Conservation (phyloP, 2,888 invertebrate species). For the Caprella mutica region DNA sequence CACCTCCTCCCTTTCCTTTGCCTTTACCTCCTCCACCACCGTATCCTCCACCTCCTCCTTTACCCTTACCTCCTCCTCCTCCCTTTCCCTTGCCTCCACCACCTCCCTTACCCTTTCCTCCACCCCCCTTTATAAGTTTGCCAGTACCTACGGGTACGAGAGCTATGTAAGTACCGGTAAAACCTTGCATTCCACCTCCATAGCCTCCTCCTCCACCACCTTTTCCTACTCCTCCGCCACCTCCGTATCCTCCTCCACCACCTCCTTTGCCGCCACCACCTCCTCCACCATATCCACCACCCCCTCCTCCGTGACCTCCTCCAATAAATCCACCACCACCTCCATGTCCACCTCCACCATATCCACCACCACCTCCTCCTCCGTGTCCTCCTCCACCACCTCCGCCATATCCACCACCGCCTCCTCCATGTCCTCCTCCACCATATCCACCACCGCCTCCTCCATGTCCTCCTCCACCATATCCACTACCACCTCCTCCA, state of each 20-base stretch:
- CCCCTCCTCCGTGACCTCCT: neutral
- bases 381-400: conserved; percentile 7
- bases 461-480: neutral
- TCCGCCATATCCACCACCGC: neutral
- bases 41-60: neutral
- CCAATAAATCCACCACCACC: neutral
- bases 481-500: neutral
- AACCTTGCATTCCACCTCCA: neutral
- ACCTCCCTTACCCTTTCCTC: neutral
- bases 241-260: neutral
- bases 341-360: neutral
- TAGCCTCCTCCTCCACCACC: neutral
- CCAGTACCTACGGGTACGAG: conserved; percentile 1
- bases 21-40: neutral
- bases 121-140: neutral
- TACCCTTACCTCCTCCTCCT: neutral
- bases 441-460: neutral
- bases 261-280: neutral
- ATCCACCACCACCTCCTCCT: neutral
- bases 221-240: conserved; percentile 3
- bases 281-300: neutral
- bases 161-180: conserved; percentile 1
- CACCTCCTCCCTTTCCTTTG: neutral
- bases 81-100: conserved; percentile 1
- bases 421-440: neutral